Percentiles rank a stretch among this genome's conserved stretches.
Evolutionary conservation across 2,888 invertebrate species (phyloP).

Genomic region (Argyra leucocephala): DNA sequence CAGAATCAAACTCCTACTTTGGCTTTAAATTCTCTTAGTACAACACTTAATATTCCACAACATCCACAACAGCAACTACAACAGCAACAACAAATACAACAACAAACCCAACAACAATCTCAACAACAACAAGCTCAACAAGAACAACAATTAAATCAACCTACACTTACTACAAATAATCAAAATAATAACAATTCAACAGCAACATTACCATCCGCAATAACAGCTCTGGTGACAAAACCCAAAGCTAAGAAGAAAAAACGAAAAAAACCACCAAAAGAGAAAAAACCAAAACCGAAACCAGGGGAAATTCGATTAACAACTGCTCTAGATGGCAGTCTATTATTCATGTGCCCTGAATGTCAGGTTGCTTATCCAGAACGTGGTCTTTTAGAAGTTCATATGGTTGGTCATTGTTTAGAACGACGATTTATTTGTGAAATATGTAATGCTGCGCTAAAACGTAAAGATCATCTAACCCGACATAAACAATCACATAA

Average conservation of each 20-base stretch:
- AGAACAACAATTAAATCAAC: conserved; percentile 39
- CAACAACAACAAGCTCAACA: conserved; percentile 35
- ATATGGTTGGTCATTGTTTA: conserved; percentile 73
- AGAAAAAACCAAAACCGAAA: conserved; percentile 68
- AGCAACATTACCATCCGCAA: conserved; percentile 26
- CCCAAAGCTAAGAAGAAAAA: conserved; percentile 62
- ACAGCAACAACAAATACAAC: conserved; percentile 28
- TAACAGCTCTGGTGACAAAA: conserved; percentile 32
- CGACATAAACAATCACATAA: conserved; percentile 83
- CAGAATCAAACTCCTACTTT: background rate
- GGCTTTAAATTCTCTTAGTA: conserved; percentile 16
- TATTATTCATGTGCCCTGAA: conserved; percentile 75
- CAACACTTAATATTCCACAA: conserved; percentile 19
- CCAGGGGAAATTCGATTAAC: conserved; percentile 75
- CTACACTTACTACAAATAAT: conserved; percentile 34
- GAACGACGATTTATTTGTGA: conserved; percentile 79
- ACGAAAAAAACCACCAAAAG: conserved; percentile 60
- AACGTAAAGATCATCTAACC: conserved; percentile 77
- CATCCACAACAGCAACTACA: conserved; percentile 27
- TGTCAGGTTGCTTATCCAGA: conserved; percentile 85
- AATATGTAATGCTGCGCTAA: conserved; percentile 78
- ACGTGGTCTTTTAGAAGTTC: conserved; percentile 70
- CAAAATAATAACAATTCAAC: conserved; percentile 28
- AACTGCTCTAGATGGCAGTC: conserved; percentile 72
- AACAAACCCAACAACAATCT: conserved; percentile 30